Evolutionary conservation across 2,113 vertebrate genomes (phyloP).

Genomic region (Empidonax alnorum): DNA sequence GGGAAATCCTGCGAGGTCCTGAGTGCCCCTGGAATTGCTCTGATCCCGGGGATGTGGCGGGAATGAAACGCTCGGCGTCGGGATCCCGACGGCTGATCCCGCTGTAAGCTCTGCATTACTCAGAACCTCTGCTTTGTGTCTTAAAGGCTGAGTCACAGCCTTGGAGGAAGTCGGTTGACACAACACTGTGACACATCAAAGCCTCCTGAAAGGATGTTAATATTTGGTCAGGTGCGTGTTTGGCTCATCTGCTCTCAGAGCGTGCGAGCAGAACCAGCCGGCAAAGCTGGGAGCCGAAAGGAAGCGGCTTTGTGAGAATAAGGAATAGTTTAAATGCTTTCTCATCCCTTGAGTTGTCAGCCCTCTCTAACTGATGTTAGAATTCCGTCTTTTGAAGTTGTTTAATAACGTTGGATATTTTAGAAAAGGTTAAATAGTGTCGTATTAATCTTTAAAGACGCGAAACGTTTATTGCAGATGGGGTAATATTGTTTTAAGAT

Average conservation of each 20-base stretch:
- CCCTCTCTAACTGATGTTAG: slow-evolving; percentile 32
- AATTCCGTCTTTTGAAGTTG: slow-evolving; percentile 33
- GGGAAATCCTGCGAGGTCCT: background rate
- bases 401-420: slow-evolving; percentile 48
- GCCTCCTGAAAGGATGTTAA: slow-evolving; percentile 44
- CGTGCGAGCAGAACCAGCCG: background rate
- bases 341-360: slow-evolving; percentile 44
- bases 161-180: background rate
- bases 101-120: background rate
- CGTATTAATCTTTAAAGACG: slow-evolving; percentile 42
- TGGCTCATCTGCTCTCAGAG: slow-evolving; percentile 40
- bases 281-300: background rate
- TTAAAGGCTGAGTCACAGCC: background rate
- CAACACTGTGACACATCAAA: slow-evolving; percentile 10
- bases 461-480: slow-evolving; percentile 35
- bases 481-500: slow-evolving; percentile 53
- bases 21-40: background rate
- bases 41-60: background rate
- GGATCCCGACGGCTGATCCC: background rate
- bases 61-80: rapidly evolving
- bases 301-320: slow-evolving; percentile 50
- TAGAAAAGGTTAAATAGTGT: slow-evolving; percentile 54
- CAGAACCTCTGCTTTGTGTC: background rate
- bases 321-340: slow-evolving; percentile 39
- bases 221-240: slow-evolving; percentile 73